These are phyloP conservation scores for Phodopus roborovskii DNA, from an alignment of 2,113 vertebrate species.

Conservation along the genomic window DNA sequence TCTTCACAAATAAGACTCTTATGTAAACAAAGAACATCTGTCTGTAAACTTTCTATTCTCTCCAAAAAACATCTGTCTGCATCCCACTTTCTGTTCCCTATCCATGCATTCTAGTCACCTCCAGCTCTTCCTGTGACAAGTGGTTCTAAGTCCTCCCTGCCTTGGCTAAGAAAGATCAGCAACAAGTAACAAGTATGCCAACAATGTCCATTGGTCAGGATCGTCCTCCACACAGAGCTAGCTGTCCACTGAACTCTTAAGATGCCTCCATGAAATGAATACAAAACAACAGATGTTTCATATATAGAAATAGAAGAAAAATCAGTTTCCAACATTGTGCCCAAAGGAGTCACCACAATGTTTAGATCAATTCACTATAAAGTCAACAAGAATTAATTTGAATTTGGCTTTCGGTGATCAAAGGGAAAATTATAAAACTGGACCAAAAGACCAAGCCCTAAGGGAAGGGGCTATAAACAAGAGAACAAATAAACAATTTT, in stretches of 20 bases:
- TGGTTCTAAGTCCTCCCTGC: not conserved
- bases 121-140: not conserved
- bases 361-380: conserved; percentile 52
- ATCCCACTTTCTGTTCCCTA: not conserved
- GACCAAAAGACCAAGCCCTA: conserved; percentile 16
- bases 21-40: conserved; percentile 1
- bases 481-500: not conserved
- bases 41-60: not conserved
- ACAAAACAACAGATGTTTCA: conserved; percentile 51
- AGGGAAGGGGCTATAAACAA: not conserved
- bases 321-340: not conserved
- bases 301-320: conserved; percentile 1
- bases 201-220: not conserved
- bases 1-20: not conserved
- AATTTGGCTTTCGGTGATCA: conserved; percentile 45
- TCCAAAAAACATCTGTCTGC: not conserved
- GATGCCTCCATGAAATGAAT: conserved; percentile 2
- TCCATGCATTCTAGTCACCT: not conserved
- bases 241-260: not conserved
- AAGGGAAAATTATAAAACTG: conserved; percentile 49
- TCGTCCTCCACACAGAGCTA: not conserved
- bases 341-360: conserved; percentile 2
- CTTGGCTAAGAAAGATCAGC: not conserved
- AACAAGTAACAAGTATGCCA: not conserved
- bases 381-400: conserved; percentile 49